Evolutionary conservation across 2,888 invertebrate genomes (phyloP).

Genomic region (Tachina fera): DNA sequence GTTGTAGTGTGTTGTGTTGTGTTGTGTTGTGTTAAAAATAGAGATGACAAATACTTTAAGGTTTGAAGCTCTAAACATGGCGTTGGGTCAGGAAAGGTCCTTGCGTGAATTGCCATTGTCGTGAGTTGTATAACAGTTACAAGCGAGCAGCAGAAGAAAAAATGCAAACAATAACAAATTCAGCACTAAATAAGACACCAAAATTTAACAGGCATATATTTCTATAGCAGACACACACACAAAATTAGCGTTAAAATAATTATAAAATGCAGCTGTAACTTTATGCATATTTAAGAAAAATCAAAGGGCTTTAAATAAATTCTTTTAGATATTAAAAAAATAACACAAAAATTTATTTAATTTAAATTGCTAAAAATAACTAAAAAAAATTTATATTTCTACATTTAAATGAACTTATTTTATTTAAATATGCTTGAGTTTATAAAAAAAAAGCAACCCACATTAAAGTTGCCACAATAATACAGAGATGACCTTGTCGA

Average conservation of each 20-base stretch:
- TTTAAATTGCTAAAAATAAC: conserved; percentile 23
- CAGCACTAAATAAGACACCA: conserved; percentile 46
- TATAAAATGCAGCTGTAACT: no score
- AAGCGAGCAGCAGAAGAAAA: conserved; percentile 18
- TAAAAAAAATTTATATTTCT: conserved; percentile 50
- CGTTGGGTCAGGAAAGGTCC: conserved; percentile 74
- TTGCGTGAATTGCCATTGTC: conserved; percentile 75
- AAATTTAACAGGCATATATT: neutral
- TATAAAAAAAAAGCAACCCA: neutral
- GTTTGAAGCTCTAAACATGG: conserved; percentile 64
- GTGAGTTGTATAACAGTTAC: conserved; percentile 73
- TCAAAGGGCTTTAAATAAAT: no score
- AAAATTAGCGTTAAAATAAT: neutral
- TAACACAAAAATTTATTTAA: no score
- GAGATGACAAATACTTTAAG: conserved; percentile 65
- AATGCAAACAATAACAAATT: neutral
- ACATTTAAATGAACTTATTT: conserved; percentile 51
- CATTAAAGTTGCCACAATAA: conserved; percentile 3
- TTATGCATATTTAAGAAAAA: neutral
- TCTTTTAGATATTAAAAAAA: no score
- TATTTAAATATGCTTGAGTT: neutral
- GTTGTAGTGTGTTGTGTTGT: conserved; percentile 10
- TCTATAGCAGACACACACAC: neutral
- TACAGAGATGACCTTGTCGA: conserved; percentile 62
- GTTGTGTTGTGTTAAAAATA: conserved; percentile 50